Base-by-base conservation (phyloP, 2,888 invertebrate species). In the Ormyrus thymus region DNA sequence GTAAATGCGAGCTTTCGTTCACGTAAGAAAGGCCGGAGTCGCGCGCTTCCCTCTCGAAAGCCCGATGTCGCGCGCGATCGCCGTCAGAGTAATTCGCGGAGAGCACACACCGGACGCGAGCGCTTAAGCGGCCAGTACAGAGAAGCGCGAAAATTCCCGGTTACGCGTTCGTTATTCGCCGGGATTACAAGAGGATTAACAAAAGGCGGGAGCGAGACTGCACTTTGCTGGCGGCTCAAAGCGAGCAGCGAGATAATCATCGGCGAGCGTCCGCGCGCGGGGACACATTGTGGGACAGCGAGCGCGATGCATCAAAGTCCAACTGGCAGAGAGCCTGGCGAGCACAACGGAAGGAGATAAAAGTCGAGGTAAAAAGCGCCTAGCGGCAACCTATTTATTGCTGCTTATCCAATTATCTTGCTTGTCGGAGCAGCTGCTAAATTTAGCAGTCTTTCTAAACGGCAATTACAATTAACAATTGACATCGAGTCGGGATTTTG, bases 151-250 rank as follows among this genome's bases (percentile, higher is more conserved):
- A 87, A 87, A 87, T 85, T 84, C 78, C 83, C 84, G 84, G 84
- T 87, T 86, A 85, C 86, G 85, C 87, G 85, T 80, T 85, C 85
- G 86, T 85, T 85, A 86, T 86, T 85, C 85, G 70, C 55, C 85
- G 84, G 84, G 86, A 87, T 87, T 86, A 86, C 85, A 84, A 82
- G 86, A 84, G 85, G 85, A 87, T 87, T 87, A 87, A 87, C 87
- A 87, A 87, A 83, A 83, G 85, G 85, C 84, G 84, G 83, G 86
- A 84, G 86, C 7, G 86, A 86, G 86, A 85, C 85, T 85, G 85
- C 84, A 48, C 51, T 46, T 61, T 13, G 59, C 46, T 58, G 84
- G 86, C 86, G 83, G 86, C 83, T 86, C 81, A 84, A 87, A 86
- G 84, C 84, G 84, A 86, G 87, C 85, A 83, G 82, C 83, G 85